A percentile compares a stretch with the other conserved stretches of the same genome.
These are phyloP conservation scores for Diorhabda carinulata DNA, from an alignment of 1,140 invertebrate species.

Conservation along the genomic window DNA sequence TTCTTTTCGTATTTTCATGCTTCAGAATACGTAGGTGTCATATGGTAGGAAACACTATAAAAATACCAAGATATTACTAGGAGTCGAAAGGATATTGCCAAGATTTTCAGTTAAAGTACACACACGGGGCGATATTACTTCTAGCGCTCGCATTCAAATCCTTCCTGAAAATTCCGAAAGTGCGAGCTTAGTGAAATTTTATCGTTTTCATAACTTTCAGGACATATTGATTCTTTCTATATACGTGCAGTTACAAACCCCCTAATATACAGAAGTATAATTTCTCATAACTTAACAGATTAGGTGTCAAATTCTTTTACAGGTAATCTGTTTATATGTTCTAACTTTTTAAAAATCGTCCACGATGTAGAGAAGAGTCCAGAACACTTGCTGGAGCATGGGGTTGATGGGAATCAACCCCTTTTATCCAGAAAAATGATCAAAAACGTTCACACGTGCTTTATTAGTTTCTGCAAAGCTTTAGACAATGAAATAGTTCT, in stretches of 20 bases:
- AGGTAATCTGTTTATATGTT: too few species aligned
- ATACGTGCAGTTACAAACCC: too few species aligned
- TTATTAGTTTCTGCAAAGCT: not conserved
- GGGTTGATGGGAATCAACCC: too few species aligned
- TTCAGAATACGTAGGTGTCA: too few species aligned
- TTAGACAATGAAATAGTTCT: not conserved
- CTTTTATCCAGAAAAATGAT: too few species aligned
- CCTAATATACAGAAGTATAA: too few species aligned
- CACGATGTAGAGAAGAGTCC: too few species aligned
- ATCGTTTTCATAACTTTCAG: not conserved
- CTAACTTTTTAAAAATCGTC: too few species aligned
- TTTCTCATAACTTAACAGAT: too few species aligned
- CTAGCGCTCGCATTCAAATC: not conserved
- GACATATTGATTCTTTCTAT: not conserved
- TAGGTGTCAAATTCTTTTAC: too few species aligned
- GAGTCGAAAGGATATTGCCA: conserved; percentile 21
- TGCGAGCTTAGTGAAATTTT: not conserved
- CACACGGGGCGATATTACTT: conserved; percentile 22
- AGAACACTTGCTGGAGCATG: too few species aligned
- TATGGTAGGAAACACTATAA: conserved; percentile 17
- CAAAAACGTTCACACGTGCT: not conserved
- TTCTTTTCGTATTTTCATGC: too few species aligned
- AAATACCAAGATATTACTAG: conserved; percentile 26
- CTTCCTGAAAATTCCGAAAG: conserved; percentile 2
- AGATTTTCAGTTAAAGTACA: conserved; percentile 26